Base-by-base conservation (phyloP, 2,888 invertebrate species). In the Rhagonycha fulva region DNA sequence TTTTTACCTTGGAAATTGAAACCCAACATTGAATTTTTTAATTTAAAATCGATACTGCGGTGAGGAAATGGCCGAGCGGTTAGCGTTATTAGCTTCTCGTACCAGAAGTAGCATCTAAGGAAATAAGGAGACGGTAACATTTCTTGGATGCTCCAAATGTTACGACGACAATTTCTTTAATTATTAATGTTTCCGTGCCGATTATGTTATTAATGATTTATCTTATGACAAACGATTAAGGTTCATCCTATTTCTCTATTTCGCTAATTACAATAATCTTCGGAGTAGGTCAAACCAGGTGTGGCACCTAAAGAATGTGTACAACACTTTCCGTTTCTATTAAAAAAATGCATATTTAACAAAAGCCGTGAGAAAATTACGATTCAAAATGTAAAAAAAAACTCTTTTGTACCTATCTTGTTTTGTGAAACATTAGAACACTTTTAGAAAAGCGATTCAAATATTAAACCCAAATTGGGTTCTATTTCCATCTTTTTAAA, bases 231-330 rank as follows among this genome's bases (percentile, higher is more conserved):
- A 47, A 47, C 47, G 47, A 47, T 47, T 47, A n/a, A 32, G 47
- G 47, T n/a, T 47, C 47, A 47, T 47, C 47, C 47, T 47, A 47
- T 47, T 47, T n/a, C n/a, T 47, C n/a, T 47, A 47, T 47, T 47
- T 47, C 7, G 47, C 5, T 47, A 47, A 47, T 47, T 47, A 47
- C 12, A 47, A 47, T 47, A 47, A 62, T 26, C 26, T 61, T 61
- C 14, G 14, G 47, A 76, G 76, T 76, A 76, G 76, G 76, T 76
- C 76, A 76, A 30, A 70, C 63, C 76, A 76, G 76, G 76, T 76
- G 76, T 74, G 76, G 76, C 70, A 76, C 71, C 62, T 60, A 61
- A 70, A 76, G 76, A 76, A 76, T 76, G 73, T 60, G 14, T 30
- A 47, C 61, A 71, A 32, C 70, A 76, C 76, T 76, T 76, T 76